A percentile compares a stretch with the other conserved stretches of the same genome.
Evolutionary conservation across 2,888 invertebrate species (phyloP).

Genomic region (Cotesia congregata): DNA sequence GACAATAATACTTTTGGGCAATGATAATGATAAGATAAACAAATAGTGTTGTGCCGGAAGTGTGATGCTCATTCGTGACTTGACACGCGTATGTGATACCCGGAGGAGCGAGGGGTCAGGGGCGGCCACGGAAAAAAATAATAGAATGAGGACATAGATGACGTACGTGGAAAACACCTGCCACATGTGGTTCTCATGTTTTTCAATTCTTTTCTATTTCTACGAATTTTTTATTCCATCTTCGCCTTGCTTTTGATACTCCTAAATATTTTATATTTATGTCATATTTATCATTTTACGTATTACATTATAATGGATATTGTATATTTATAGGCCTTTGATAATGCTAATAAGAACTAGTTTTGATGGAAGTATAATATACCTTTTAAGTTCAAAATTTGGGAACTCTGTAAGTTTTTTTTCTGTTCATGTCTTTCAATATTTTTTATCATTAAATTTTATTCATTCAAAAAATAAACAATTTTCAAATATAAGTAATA

Average conservation of each 20-base stretch:
- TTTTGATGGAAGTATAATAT: conserved; percentile 60
- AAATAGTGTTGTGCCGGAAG: conserved; percentile 11
- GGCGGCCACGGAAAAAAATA: conserved; percentile 9
- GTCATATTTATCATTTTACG: not conserved
- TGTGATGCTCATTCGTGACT: conserved; percentile 32
- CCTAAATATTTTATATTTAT: not conserved
- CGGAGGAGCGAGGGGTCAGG: not conserved
- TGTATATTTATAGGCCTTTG: not conserved
- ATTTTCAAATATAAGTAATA: too few species aligned
- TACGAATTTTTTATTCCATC: conserved; percentile 15
- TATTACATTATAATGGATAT: not conserved
- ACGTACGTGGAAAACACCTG: conserved; percentile 52
- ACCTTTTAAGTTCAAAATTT: conserved; percentile 31
- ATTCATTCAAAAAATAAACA: too few species aligned
- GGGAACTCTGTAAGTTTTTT: not conserved
- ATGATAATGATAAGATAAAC: conserved; percentile 18
- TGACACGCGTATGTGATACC: conserved; percentile 4
- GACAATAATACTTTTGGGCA: not conserved
- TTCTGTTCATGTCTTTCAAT: too few species aligned
- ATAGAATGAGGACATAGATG: conserved; percentile 28
- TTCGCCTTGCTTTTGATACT: not conserved
- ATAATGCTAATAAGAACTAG: too few species aligned
- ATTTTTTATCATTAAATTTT: too few species aligned
- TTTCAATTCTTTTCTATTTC: conserved; percentile 9
- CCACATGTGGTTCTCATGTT: conserved; percentile 47